A percentile compares a stretch with the other conserved stretches of the same genome.
Conservation (phyloP, 2,797 vertebrate species). For the Pangasius larnaudii region DNA sequence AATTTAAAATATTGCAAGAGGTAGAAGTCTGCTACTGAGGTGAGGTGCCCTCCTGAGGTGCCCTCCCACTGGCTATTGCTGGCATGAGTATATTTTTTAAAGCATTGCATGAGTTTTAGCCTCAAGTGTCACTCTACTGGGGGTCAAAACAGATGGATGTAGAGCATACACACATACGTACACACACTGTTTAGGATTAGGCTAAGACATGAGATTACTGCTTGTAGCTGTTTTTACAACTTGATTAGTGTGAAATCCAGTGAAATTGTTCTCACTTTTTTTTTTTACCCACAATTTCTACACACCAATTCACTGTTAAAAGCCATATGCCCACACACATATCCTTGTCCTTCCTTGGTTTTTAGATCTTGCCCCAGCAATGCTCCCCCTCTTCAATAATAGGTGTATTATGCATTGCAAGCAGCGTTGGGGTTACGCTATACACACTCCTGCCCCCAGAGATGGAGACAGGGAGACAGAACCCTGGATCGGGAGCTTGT, state of each 20-base stretch:
- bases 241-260: slow-evolving; percentile 6
- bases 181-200: background rate
- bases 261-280: background rate
- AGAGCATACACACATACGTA: background rate
- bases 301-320: background rate
- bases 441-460: slow-evolving; percentile 46
- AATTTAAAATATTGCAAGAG: background rate
- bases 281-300: background rate
- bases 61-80: background rate
- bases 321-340: slow-evolving; percentile 1
- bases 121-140: background rate
- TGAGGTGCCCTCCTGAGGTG: background rate
- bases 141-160: background rate
- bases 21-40: background rate
- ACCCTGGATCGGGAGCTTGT: slow-evolving; percentile 47
- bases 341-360: slow-evolving; percentile 62
- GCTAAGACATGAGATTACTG: background rate
- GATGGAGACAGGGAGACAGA: slow-evolving; percentile 25
- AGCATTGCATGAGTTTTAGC: slow-evolving; percentile 3
- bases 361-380: slow-evolving; percentile 41
- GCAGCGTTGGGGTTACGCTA: slow-evolving; percentile 63
- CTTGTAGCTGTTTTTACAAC: background rate
- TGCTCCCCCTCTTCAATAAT: slow-evolving; percentile 65
- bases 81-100: background rate
- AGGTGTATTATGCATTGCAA: slow-evolving; percentile 67